phyloP scores from a whole-genome alignment of 2,113 vertebrate genomes.

The Antigone vipio region DNA sequence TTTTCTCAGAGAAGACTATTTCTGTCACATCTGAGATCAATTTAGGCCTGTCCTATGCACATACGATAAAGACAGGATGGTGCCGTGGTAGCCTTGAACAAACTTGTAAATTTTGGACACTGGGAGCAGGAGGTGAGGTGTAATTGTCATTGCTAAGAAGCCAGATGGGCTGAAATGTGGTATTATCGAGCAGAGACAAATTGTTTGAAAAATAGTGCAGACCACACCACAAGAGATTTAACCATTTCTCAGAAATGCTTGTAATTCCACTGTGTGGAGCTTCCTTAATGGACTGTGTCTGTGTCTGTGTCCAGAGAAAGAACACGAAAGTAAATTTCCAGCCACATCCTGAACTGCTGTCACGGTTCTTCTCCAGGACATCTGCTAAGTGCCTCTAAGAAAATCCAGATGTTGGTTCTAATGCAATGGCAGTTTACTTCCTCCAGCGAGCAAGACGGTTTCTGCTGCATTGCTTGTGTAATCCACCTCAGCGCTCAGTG shows the following conservation, averaged over 20 bases:
- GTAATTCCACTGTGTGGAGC: background rate
- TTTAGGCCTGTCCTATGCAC: background rate
- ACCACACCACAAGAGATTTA: background rate
- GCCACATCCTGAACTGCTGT: background rate
- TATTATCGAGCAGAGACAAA: background rate
- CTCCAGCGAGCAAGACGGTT: background rate
- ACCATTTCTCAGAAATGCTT: background rate
- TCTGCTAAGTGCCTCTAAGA: background rate
- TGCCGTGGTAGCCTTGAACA: background rate
- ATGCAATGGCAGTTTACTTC: background rate
- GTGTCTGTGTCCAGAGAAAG: background rate
- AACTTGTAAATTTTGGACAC: background rate
- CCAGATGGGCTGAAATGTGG: background rate
- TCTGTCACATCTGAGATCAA: constrained; percentile 49
- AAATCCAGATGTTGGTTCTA: background rate
- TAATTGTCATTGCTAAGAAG: background rate
- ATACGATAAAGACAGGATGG: background rate
- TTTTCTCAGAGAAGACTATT: constrained; percentile 54
- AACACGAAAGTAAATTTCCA: background rate
- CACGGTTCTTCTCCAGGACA: background rate
- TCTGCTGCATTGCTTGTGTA: background rate
- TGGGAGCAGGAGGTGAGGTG: background rate
- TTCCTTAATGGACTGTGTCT: background rate
- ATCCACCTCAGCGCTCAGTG: fast-evolving
- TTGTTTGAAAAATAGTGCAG: background rate